Base-by-base conservation (phyloP, 2,797 vertebrate species). In the Semaprochilodus insignis region DNA sequence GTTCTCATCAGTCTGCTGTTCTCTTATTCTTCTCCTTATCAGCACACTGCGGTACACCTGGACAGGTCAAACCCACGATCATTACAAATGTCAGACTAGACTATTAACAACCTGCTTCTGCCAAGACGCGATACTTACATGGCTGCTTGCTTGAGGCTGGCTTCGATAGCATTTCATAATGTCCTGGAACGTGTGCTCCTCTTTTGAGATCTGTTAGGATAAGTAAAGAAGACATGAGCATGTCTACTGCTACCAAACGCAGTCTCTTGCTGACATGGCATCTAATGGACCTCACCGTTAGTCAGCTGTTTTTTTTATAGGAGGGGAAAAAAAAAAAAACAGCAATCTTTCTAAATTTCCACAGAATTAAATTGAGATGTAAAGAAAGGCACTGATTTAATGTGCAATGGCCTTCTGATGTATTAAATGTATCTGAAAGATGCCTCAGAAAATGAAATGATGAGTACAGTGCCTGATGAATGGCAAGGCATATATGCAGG, bases 111-210 rank as follows among this genome's bases (percentile, higher is more conserved):
- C 13, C 23, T 27, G 36, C 40, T 17, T 59, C 36, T 72, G 16
- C 16, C 40, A 55, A 27, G 71, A 23, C 16, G 62, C 7, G 23
- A 40, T 69, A 91, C 98, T 96, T 88, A 99, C 98, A 0, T 97
- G 96, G 91, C 98, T 99, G 90, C 94, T 95, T 88, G 98, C 98
- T 90, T 99, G 98, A 6, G 98, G 98, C 81, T 99, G 98, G 88
- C 97, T 98, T 88, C 98, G 96, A 73, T 99, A 99, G 91, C 97
- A 98, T 92, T 97, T 99, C 97, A 99, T 99, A 91, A 99, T 99
- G 91, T 99, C 97, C 86, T 98, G 97, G 90, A 99, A 99, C 77
- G 95, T 96, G 93, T 95, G 95, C 83, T 97, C 95, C 88, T 99
- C 97, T 92, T 98, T 99, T 85, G 96, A 96, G 87, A 99, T 96